A percentile compares a stretch with the other conserved stretches of the same genome.
phyloP scores from a whole-genome alignment of 2,113 vertebrate genomes.

The Paramormyrops kingsleyae region DNA sequence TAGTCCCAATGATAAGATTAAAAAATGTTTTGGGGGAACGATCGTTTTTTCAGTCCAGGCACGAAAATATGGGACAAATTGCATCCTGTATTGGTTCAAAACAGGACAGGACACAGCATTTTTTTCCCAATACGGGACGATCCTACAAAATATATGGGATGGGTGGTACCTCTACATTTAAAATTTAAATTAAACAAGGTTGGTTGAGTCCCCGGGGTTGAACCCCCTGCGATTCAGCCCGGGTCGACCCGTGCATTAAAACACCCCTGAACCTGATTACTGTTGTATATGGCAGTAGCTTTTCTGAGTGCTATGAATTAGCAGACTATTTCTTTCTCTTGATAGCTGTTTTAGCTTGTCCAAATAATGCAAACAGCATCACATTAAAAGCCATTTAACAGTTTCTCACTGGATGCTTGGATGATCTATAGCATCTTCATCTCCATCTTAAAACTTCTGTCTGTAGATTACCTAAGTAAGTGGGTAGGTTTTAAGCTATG shows the following conservation, averaged over 20 bases:
- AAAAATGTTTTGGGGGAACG: neutral
- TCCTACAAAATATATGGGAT: neutral
- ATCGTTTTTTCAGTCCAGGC: neutral
- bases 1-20: neutral
- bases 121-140: neutral
- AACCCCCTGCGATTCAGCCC: neutral
- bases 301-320: neutral
- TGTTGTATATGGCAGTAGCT: neutral
- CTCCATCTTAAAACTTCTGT: neutral
- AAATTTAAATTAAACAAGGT: neutral
- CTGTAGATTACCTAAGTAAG: neutral
- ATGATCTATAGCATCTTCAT: neutral
- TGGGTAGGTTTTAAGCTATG: neutral
- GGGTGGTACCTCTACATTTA: neutral
- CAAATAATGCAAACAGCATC: neutral
- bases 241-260: neutral
- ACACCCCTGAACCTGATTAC: neutral
- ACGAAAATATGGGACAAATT: neutral
- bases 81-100: neutral
- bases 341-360: neutral
- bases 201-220: neutral
- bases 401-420: neutral
- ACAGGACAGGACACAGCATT: neutral
- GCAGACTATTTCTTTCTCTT: neutral
- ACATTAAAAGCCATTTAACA: neutral